Percentiles rank a stretch among this genome's conserved stretches.
Conservation (phyloP, 1,140 invertebrate genomes). For the Drosophila auraria region DNA sequence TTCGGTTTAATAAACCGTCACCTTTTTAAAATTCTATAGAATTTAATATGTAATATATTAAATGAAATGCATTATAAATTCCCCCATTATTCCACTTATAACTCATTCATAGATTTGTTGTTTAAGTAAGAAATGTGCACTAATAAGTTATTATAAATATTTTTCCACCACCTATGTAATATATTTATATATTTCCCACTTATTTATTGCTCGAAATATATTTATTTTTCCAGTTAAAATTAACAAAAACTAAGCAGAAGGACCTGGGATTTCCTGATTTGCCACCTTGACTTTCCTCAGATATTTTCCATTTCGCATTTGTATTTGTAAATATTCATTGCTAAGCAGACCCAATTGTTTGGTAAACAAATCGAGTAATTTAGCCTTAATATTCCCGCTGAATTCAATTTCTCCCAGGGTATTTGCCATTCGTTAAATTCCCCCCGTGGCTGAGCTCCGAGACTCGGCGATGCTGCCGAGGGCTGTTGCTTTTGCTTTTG, state of each 20-base stretch:
- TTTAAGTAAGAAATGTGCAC: too few relatives aligned
- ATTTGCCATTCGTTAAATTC: slow-evolving; percentile 18
- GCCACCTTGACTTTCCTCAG: neutral
- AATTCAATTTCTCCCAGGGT: slow-evolving; percentile 3
- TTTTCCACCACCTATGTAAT: neutral
- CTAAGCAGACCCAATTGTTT: slow-evolving; percentile 1
- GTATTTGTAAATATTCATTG: neutral
- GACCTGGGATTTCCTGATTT: neutral
- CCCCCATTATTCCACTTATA: neutral
- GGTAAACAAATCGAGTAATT: slow-evolving; percentile 5
- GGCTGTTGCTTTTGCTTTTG: slow-evolving; percentile 40
- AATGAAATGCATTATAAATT: neutral
- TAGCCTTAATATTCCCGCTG: neutral
- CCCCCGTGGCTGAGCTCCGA: slow-evolving; percentile 7
- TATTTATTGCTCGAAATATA: neutral
- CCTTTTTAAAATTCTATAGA: too few relatives aligned
- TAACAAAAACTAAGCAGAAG: neutral
- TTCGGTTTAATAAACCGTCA: too few relatives aligned
- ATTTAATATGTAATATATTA: neutral
- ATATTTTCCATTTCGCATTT: neutral
- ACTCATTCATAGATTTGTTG: neutral
- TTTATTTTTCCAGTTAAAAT: neutral
- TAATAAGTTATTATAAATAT: too few relatives aligned
- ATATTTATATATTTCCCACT: neutral
- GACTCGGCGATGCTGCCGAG: slow-evolving; percentile 31